Conservation (phyloP, 2,888 invertebrate species). For the Matsumyia berberina region DNA sequence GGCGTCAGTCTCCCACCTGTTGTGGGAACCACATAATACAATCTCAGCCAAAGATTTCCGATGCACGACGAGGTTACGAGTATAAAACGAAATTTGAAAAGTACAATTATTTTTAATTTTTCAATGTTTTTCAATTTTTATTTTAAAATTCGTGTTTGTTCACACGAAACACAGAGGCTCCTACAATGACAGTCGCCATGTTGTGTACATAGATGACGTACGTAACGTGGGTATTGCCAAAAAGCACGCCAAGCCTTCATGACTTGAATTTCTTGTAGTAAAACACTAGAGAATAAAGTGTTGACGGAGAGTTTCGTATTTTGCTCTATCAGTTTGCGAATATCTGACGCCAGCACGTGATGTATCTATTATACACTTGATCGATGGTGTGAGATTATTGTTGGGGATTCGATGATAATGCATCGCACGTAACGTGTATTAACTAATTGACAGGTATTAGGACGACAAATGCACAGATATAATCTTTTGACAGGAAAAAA, state of each 20-base stretch:
- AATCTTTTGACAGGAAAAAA: background rate
- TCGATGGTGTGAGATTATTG: slow-evolving; percentile 53
- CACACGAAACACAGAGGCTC: slow-evolving; percentile 1
- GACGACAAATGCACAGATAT: slow-evolving; percentile 11
- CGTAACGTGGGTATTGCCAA: slow-evolving; percentile 2
- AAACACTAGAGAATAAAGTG: background rate
- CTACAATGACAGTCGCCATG: background rate
- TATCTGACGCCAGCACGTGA: slow-evolving; percentile 27
- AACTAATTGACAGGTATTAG: slow-evolving; percentile 24
- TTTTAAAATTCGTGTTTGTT: slow-evolving; percentile 16
- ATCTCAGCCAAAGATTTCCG: slow-evolving; percentile 28
- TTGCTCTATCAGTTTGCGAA: background rate
- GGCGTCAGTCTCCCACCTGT: slow-evolving; percentile 41
- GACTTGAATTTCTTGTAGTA: background rate
- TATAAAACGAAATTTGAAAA: slow-evolving; percentile 27
- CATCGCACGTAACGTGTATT: slow-evolving; percentile 17
- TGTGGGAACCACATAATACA: slow-evolving; percentile 37
- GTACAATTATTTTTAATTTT: slow-evolving; percentile 49
- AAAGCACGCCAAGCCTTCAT: slow-evolving; percentile 1
- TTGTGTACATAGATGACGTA: background rate
- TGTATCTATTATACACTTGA: slow-evolving; percentile 27
- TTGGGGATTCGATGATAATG: background rate
- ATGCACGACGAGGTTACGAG: slow-evolving; percentile 43
- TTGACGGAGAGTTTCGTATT: background rate
- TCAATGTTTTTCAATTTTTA: slow-evolving; percentile 14